Percentiles rank a stretch among this genome's conserved stretches.
Conservation (phyloP, 2,888 invertebrate species). For the Drosophila borborema region DNA sequence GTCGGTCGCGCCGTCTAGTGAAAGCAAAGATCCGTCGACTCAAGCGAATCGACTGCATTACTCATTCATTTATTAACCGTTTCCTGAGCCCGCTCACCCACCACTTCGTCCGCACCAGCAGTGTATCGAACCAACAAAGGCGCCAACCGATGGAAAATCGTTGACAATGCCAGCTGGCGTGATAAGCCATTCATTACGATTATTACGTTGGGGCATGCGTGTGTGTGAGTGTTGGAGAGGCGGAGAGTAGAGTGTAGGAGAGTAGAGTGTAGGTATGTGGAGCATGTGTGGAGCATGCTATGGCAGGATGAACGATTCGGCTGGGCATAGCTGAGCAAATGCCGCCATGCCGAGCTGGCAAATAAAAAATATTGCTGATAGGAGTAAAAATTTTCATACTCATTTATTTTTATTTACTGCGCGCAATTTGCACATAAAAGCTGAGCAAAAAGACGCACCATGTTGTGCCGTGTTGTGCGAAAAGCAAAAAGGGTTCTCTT, state of each 20-base stretch:
- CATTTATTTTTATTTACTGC: slow-evolving; percentile 82
- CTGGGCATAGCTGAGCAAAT: slow-evolving; percentile 6
- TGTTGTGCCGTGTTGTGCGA: slow-evolving; percentile 47
- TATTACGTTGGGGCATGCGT: slow-evolving; percentile 61
- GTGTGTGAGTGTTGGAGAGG: slow-evolving; percentile 3
- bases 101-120: background rate
- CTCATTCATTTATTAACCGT: slow-evolving; percentile 79
- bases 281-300: slow-evolving; percentile 23
- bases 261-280: slow-evolving; percentile 7
- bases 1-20: slow-evolving; percentile 35
- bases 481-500: slow-evolving; percentile 69
- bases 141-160: slow-evolving; percentile 68
- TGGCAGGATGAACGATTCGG: slow-evolving; percentile 40
- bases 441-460: slow-evolving; percentile 44
- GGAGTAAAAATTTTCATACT: slow-evolving; percentile 80
- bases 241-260: background rate
- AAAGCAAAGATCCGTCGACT: slow-evolving; percentile 35
- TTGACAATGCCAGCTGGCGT: slow-evolving; percentile 81
- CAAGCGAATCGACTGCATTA: slow-evolving; percentile 56
- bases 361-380: slow-evolving; percentile 79
- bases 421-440: slow-evolving; percentile 78
- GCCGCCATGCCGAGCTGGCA: slow-evolving; percentile 51
- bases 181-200: slow-evolving; percentile 82
- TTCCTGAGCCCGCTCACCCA: slow-evolving; percentile 54
- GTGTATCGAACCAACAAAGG: slow-evolving; percentile 76